Evolutionary conservation across 1,140 invertebrate species (phyloP).

Genomic region (Caenorhabditis latens): DNA sequence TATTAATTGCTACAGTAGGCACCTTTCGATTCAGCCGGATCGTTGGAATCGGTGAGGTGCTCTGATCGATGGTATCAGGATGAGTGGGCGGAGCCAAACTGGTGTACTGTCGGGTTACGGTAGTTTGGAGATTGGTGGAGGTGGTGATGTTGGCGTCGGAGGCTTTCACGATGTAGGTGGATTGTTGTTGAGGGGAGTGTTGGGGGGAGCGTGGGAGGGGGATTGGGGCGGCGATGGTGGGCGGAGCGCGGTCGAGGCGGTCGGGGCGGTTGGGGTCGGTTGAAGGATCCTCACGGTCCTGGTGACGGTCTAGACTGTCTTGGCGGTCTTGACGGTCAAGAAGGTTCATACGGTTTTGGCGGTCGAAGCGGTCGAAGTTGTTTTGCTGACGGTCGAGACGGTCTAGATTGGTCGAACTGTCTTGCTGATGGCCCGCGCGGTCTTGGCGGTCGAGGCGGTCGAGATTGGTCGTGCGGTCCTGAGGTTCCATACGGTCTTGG

Average conservation of each 20-base stretch:
- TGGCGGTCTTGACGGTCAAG: too few relatives aligned
- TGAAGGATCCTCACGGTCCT: too few relatives aligned
- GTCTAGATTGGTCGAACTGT: too few relatives aligned
- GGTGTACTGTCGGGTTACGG: conserved; percentile 18
- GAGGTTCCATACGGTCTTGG: too few relatives aligned
- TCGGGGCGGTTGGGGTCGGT: too few relatives aligned
- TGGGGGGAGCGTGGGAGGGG: background rate
- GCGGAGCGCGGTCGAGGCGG: background rate
- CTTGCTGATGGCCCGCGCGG: too few relatives aligned
- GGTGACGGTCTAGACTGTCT: too few relatives aligned
- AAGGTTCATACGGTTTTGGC: too few relatives aligned
- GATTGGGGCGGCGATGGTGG: background rate
- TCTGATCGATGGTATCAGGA: conserved; percentile 43
- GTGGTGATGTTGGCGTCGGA: background rate
- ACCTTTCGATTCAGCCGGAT: conserved; percentile 51
- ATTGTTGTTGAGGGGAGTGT: background rate
- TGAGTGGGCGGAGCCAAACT: background rate
- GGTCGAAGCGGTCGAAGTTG: too few relatives aligned
- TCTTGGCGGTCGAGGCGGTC: too few relatives aligned
- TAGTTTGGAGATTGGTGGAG: conserved; percentile 11
- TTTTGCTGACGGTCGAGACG: too few relatives aligned
- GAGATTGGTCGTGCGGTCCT: too few relatives aligned
- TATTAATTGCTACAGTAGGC: background rate
- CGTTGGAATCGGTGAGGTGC: conserved; percentile 54
- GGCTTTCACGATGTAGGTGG: background rate